These are phyloP conservation scores for Gastrophysa polygoni DNA, from an alignment of 2,888 invertebrate genomes.

Conservation along the genomic window DNA sequence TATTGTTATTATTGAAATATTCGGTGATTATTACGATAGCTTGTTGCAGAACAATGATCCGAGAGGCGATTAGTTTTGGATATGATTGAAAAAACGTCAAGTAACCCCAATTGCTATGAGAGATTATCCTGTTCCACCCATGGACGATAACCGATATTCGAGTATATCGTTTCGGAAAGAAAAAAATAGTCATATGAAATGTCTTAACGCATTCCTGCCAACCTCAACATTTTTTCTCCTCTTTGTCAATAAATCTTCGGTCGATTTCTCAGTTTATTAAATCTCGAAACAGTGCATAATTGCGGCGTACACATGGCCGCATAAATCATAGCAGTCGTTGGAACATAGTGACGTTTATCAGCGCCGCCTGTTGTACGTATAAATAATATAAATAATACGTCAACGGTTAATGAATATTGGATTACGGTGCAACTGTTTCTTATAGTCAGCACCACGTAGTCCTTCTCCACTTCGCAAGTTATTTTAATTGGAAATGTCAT, in stretches of 20 bases:
- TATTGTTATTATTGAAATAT: too few relatives aligned
- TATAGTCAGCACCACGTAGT: too few relatives aligned
- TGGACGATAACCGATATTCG: not conserved
- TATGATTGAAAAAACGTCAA: too few relatives aligned
- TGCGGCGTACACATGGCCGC: constrained; percentile 52
- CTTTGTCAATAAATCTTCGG: constrained; percentile 50
- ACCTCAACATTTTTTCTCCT: constrained; percentile 22
- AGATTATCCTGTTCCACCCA: not conserved
- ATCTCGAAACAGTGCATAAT: constrained; percentile 56
- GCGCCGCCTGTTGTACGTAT: constrained; percentile 30
- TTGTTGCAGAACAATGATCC: too few relatives aligned
- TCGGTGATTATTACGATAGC: too few relatives aligned
- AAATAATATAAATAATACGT: constrained; percentile 36
- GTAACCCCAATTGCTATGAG: too few relatives aligned
- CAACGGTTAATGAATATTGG: constrained; percentile 48
- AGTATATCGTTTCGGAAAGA: constrained; percentile 7
- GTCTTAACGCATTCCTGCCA: constrained; percentile 43
- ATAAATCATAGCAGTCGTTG: constrained; percentile 49
- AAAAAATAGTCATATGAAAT: constrained; percentile 33
- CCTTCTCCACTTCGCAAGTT: too few relatives aligned
- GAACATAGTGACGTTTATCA: constrained; percentile 53
- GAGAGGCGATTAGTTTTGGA: too few relatives aligned
- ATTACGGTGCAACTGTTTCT: constrained; percentile 34
- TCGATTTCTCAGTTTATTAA: constrained; percentile 58
- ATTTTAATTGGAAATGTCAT: too few relatives aligned